These are phyloP conservation scores for Neodiprion fabricii DNA, from an alignment of 1,140 invertebrate genomes.

Conservation along the genomic window DNA sequence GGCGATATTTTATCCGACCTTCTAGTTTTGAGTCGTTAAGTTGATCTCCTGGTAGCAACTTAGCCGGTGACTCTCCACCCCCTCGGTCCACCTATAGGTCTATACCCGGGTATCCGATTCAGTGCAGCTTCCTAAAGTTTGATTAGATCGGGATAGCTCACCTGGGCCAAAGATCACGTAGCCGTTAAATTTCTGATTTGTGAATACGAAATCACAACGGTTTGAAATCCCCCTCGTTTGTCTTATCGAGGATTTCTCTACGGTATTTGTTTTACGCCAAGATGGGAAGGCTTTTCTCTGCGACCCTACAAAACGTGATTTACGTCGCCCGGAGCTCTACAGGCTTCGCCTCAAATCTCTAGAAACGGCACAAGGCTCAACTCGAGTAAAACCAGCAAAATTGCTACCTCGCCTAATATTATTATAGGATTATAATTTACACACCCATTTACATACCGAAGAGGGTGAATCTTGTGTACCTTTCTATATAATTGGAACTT, in stretches of 20 bases:
- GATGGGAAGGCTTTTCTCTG: background rate
- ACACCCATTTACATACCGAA: too few species aligned
- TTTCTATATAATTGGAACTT: too few species aligned
- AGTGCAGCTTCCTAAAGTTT: background rate
- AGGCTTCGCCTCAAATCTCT: background rate
- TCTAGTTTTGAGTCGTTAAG: constrained; percentile 5
- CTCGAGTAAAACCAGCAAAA: background rate
- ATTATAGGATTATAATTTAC: too few species aligned
- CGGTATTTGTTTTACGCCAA: constrained; percentile 6
- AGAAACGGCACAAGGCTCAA: background rate
- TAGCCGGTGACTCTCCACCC: background rate
- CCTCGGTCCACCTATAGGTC: background rate
- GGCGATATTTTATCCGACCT: background rate
- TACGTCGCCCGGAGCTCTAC: background rate
- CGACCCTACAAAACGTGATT: constrained; percentile 10
- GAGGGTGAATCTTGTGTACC: too few species aligned
- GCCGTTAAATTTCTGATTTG: constrained; percentile 9
- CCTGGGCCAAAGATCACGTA: background rate
- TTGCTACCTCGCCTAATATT: background rate
- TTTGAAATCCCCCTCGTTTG: constrained; percentile 10
- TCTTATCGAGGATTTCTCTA: constrained; percentile 9
- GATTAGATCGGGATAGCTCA: background rate
- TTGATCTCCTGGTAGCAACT: background rate
- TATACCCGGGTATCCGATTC: background rate
- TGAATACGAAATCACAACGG: constrained; percentile 11